phyloP scores from a whole-genome alignment of 2,113 vertebrate genomes.

The Dasypus novemcinctus region DNA sequence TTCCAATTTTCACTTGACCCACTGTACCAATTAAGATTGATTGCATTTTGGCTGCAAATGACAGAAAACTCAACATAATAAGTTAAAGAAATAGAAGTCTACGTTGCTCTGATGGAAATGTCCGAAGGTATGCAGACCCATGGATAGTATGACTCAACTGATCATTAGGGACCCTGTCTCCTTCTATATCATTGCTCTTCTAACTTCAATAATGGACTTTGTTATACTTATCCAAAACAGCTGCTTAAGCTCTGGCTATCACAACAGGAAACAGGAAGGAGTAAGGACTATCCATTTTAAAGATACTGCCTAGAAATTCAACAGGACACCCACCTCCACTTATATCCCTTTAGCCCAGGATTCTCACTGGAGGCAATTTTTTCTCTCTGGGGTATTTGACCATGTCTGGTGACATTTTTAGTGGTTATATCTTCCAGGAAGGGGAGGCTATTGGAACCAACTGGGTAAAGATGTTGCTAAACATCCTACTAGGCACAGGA shows the following conservation, averaged over 20 bases:
- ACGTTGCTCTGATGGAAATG: background rate
- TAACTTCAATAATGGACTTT: slow-evolving; percentile 11
- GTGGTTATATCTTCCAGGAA: background rate
- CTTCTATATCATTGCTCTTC: background rate
- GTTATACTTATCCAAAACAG: background rate
- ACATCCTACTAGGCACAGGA: background rate
- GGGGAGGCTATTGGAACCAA: background rate
- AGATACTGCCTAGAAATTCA: background rate
- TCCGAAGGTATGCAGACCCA: background rate
- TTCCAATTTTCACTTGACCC: background rate
- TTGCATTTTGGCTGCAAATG: background rate
- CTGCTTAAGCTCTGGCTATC: background rate
- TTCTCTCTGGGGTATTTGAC: background rate
- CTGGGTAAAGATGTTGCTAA: background rate
- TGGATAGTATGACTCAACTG: rapidly evolving
- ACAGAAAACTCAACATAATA: background rate
- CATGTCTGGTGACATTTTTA: background rate
- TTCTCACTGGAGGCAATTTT: background rate
- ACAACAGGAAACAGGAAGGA: background rate
- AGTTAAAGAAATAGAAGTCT: background rate
- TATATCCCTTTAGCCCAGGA: background rate
- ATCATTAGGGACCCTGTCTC: background rate
- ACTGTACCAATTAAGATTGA: background rate
- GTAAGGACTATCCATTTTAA: background rate
- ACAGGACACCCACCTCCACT: background rate